Percentiles rank a stretch among this genome's conserved stretches.
phyloP scores from a whole-genome alignment of 23 tunicate species.

The Pegea sp. region DNA sequence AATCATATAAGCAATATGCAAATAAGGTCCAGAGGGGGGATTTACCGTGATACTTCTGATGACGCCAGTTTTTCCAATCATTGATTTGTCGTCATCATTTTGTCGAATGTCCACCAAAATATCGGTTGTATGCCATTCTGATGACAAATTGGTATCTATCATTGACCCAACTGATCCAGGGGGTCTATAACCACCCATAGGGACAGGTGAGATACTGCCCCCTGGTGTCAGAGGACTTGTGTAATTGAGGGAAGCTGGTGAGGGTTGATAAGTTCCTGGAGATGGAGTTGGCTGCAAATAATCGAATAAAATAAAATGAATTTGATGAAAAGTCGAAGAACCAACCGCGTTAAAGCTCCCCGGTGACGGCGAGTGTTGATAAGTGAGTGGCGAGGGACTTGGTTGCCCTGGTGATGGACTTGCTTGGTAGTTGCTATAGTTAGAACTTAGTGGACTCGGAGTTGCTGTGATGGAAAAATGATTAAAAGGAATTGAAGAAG shows the following conservation, averaged over 20 bases:
- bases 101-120: constrained; percentile 70
- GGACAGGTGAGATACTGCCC: constrained; percentile 58
- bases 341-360: constrained; percentile 27
- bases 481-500: neutral
- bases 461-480: constrained; percentile 8
- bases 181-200: constrained; percentile 56
- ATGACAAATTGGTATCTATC: constrained; percentile 25
- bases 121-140: constrained; percentile 95
- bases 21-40: constrained; percentile 1
- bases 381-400: constrained; percentile 41
- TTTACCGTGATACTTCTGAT: constrained; percentile 71
- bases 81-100: constrained; percentile 21
- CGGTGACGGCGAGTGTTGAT: constrained; percentile 59
- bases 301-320: neutral
- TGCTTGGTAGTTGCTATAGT: constrained; percentile 52
- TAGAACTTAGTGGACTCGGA: constrained; percentile 71
- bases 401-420: constrained; percentile 62
- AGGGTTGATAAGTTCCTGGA: constrained; percentile 37
- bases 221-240: constrained; percentile 91
- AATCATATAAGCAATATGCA: neutral
- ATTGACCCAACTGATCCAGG: constrained; percentile 66
- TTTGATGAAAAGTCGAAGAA: too few relatives aligned
- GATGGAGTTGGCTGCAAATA: constrained; percentile 44
- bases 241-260: constrained; percentile 78
- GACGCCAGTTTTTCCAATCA: constrained; percentile 60